These are phyloP conservation scores for Coracopsis vasa DNA, from an alignment of 2,113 vertebrate genomes.

Conservation along the genomic window DNA sequence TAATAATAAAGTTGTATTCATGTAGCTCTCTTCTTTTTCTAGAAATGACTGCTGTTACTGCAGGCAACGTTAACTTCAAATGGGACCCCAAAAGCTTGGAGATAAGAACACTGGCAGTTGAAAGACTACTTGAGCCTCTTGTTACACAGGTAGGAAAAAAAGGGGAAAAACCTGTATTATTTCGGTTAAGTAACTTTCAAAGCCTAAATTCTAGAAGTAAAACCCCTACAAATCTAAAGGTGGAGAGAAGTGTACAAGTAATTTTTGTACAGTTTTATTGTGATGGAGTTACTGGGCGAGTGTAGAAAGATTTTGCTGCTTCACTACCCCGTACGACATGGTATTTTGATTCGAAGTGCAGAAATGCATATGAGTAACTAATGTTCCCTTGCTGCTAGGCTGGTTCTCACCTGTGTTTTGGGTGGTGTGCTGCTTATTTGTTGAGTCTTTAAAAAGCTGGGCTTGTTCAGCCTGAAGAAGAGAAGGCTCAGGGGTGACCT, in stretches of 20 bases:
- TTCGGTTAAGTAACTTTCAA: background rate
- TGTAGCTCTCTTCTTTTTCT: background rate
- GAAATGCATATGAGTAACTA: background rate
- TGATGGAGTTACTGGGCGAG: background rate
- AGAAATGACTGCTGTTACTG: slow-evolving; percentile 90
- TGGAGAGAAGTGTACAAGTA: background rate
- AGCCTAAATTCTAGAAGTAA: background rate
- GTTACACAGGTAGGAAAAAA: slow-evolving; percentile 89
- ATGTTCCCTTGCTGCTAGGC: background rate
- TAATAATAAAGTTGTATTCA: background rate
- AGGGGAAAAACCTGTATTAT: background rate
- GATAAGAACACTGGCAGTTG: slow-evolving; percentile 96
- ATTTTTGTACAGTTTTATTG: background rate
- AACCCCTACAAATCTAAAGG: background rate
- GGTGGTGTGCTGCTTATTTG: background rate
- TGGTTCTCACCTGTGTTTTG: background rate
- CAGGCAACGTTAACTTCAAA: slow-evolving; percentile 96
- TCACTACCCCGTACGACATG: background rate
- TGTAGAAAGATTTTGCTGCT: background rate
- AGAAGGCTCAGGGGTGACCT: background rate
- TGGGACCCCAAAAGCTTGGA: slow-evolving; percentile 99
- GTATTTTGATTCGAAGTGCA: background rate
- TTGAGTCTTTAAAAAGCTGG: background rate
- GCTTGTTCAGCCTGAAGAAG: background rate
- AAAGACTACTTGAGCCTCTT: slow-evolving; percentile 92